These are phyloP conservation scores for Chloroceryle amazona DNA, from an alignment of 2,797 vertebrate genomes.

Conservation along the genomic window DNA sequence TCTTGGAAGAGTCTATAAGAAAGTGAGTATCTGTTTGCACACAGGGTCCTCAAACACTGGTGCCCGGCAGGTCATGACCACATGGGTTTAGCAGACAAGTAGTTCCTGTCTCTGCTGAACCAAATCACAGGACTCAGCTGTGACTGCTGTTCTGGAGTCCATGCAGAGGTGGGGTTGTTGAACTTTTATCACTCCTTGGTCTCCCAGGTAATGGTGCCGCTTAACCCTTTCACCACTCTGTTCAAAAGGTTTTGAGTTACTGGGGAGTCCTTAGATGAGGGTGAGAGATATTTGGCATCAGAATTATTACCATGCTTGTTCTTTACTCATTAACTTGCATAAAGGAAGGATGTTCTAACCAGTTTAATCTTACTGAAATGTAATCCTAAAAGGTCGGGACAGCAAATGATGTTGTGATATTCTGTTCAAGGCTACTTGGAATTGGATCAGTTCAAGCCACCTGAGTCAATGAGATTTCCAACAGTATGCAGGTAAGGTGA, in stretches of 20 bases:
- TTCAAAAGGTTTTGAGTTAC: neutral
- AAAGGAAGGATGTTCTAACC: neutral
- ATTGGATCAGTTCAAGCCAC: neutral
- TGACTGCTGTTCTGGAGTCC: neutral
- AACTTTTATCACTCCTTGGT: neutral
- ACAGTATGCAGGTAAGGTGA: neutral
- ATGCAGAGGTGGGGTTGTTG: neutral
- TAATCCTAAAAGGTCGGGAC: neutral
- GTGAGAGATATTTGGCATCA: neutral
- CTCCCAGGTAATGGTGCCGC: neutral
- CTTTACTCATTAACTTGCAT: neutral
- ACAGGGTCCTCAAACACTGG: neutral
- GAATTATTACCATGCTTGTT: neutral
- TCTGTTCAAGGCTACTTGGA: neutral
- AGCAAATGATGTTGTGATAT: neutral
- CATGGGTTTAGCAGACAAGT: neutral
- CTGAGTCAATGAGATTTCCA: neutral
- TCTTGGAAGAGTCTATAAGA: neutral
- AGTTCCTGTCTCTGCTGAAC: neutral
- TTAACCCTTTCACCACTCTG: neutral
- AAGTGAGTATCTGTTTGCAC: neutral
- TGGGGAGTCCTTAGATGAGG: neutral
- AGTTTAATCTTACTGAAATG: neutral
- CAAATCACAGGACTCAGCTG: neutral
- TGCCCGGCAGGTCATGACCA: accelerated